phyloP scores from a whole-genome alignment of 2,888 invertebrate genomes.

The Aporophyla nigra region DNA sequence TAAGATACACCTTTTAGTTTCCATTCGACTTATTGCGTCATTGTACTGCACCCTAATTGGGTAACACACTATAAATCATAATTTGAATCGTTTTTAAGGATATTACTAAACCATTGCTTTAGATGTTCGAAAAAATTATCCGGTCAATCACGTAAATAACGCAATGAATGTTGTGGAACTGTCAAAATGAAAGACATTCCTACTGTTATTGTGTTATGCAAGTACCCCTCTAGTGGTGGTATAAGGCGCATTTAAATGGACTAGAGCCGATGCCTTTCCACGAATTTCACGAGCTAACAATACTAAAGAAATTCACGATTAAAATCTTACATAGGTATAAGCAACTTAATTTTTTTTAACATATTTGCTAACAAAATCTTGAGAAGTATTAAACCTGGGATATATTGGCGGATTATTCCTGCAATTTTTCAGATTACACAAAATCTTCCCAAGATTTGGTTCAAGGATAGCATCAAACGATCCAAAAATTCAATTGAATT shows the following conservation, averaged over 20 bases:
- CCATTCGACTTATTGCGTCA: background rate
- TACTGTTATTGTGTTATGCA: too few relatives aligned
- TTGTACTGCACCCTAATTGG: background rate
- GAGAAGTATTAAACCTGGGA: background rate
- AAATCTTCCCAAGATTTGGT: background rate
- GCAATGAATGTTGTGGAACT: too few relatives aligned
- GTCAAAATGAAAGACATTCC: too few relatives aligned
- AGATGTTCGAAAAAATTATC: too few relatives aligned
- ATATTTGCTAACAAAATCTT: background rate
- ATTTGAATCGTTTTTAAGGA: too few relatives aligned
- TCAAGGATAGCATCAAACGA: background rate
- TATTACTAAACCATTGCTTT: too few relatives aligned
- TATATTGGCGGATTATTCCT: background rate
- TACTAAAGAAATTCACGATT: background rate
- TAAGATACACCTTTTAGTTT: constrained; percentile 26
- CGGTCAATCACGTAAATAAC: too few relatives aligned
- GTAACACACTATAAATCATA: too few relatives aligned
- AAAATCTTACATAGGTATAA: background rate
- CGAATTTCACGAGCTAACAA: background rate
- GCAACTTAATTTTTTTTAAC: background rate
- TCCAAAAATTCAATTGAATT: background rate
- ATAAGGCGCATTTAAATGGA: too few relatives aligned
- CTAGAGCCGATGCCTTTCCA: background rate
- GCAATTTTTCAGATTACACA: constrained; percentile 10
- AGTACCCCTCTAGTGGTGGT: background rate